Evolutionary conservation across 1,140 invertebrate species (phyloP).

Genomic region (Bombus confusus): DNA sequence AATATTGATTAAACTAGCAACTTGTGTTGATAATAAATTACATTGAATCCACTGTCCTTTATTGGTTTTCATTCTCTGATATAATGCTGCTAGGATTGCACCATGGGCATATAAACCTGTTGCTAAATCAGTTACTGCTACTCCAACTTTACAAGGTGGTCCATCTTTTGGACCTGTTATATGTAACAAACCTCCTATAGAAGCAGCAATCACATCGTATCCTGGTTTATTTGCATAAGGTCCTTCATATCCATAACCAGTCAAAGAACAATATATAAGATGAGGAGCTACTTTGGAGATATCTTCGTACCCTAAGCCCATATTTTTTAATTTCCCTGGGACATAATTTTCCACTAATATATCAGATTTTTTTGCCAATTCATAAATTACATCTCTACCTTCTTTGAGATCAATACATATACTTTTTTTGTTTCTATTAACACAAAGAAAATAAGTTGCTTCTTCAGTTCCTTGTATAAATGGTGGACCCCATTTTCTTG

Average conservation of each 20-base stretch:
- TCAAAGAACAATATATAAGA: conserved; percentile 97
- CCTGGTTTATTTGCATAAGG: conserved; percentile 94
- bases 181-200: conserved; percentile 93
- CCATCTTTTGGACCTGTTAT: conserved; percentile 93
- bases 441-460: conserved; percentile 92
- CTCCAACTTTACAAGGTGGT: conserved; percentile 95
- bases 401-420: conserved; percentile 93
- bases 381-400: conserved; percentile 89
- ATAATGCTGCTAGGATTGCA: conserved; percentile 95
- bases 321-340: conserved; percentile 92
- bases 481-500: conserved; percentile 96
- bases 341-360: conserved; percentile 97
- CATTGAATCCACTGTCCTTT: conserved; percentile 96
- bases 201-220: conserved; percentile 97
- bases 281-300: conserved; percentile 88
- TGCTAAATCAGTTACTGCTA: conserved; percentile 95
- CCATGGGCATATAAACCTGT: conserved; percentile 97
- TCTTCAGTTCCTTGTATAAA: conserved; percentile 89
- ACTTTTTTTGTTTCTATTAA: conserved; percentile 98
- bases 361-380: conserved; percentile 90
- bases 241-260: conserved; percentile 94
- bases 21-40: conserved; percentile 95
- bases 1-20: conserved; percentile 94
- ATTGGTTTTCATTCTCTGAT: conserved; percentile 90
- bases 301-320: conserved; percentile 91